Evolutionary conservation across 2,797 vertebrate species (phyloP).

Genomic region (Scolopax bukidnonensis): DNA sequence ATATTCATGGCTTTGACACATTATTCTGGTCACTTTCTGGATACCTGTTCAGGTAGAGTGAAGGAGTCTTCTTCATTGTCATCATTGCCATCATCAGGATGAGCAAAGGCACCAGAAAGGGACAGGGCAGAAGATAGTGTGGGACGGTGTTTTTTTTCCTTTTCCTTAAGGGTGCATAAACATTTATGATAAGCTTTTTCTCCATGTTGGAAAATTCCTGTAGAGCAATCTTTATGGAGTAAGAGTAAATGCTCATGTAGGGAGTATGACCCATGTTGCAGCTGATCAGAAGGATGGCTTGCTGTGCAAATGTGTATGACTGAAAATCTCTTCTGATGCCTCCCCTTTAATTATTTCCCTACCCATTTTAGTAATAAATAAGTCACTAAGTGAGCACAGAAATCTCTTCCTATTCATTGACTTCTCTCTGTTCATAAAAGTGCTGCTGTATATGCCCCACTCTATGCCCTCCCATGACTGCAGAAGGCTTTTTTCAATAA

Average conservation of each 20-base stretch:
- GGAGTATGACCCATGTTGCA: not conserved
- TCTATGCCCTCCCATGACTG: not conserved
- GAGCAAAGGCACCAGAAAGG: not conserved
- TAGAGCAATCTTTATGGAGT: not conserved
- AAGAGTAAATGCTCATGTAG: not conserved
- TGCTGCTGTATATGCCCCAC: not conserved
- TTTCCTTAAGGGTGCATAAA: not conserved
- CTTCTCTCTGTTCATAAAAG: not conserved
- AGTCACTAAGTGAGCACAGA: not conserved
- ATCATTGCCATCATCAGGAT: not conserved
- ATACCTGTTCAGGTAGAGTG: not conserved
- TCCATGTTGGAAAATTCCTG: not conserved
- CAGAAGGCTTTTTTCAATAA: not conserved
- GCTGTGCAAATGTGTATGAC: not conserved
- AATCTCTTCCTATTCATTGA: not conserved
- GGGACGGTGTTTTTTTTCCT: not conserved
- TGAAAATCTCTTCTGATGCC: not conserved
- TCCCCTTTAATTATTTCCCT: not conserved
- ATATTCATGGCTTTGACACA: not conserved
- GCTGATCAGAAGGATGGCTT: not conserved
- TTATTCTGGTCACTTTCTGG: not conserved
- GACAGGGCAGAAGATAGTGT: not conserved
- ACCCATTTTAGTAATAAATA: not conserved
- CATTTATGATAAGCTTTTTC: fast-evolving
- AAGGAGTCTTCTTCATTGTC: not conserved